phyloP scores from a whole-genome alignment of 92 coral and sea anemone species.

The Scolanthus callimorphus region DNA sequence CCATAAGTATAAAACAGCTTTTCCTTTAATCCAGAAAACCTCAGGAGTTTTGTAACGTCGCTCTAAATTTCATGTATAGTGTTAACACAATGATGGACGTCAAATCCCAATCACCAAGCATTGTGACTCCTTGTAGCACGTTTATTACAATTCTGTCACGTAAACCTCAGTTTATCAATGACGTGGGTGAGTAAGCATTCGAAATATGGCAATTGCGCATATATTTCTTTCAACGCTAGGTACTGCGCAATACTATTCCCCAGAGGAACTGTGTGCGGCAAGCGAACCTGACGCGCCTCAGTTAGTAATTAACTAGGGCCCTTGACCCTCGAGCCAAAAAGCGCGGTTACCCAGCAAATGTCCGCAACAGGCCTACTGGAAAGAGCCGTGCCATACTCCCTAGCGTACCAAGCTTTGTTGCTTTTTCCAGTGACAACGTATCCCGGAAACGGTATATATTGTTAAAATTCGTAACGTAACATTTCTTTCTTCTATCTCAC shows the following conservation, averaged over 20 bases:
- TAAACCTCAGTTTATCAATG: background rate
- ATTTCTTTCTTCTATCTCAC: too few relatives aligned
- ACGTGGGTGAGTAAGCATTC: conserved; percentile 6
- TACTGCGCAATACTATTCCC: conserved; percentile 5
- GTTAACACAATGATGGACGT: background rate
- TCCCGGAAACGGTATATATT: too few relatives aligned
- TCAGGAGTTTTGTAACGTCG: background rate
- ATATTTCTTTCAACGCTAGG: conserved; percentile 2
- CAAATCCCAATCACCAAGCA: background rate
- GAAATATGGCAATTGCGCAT: conserved; percentile 10
- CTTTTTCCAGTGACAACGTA: too few relatives aligned
- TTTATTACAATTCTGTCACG: conserved; percentile 8
- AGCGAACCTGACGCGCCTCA: background rate
- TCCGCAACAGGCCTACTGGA: conserved; percentile 2
- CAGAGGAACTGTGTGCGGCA: background rate
- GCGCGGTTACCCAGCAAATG: conserved; percentile 17
- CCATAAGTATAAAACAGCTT: background rate
- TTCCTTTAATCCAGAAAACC: background rate
- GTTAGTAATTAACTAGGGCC: background rate
- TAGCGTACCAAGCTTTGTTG: too few relatives aligned
- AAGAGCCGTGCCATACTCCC: conserved; percentile 6
- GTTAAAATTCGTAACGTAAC: too few relatives aligned
- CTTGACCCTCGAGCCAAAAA: background rate
- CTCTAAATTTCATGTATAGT: background rate
- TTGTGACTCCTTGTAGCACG: conserved; percentile 2